phyloP scores from a whole-genome alignment of 2,113 vertebrate genomes.

The Alligator sinensis region DNA sequence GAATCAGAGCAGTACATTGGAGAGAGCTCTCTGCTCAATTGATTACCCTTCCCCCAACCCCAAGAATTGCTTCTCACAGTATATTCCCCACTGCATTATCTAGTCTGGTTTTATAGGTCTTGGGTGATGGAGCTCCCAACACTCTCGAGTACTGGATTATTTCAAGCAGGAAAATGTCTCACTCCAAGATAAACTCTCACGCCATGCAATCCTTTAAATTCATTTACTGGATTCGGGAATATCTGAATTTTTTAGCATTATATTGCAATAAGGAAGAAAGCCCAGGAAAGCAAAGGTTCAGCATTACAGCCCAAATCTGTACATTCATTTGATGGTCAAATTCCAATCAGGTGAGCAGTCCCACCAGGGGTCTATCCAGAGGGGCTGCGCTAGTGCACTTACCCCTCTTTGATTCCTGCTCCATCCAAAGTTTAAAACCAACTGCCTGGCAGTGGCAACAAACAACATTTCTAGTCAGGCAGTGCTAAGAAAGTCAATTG shows the following conservation, averaged over 20 bases:
- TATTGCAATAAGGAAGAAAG: background rate
- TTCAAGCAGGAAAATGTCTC: background rate
- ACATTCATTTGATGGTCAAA: background rate
- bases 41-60: background rate
- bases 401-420: too few species aligned
- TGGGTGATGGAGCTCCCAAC: too few species aligned
- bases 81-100: accelerated
- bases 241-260: accelerated
- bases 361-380: too few species aligned
- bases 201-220: background rate
- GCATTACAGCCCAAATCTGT: accelerated
- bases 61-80: accelerated
- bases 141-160: background rate
- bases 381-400: too few species aligned
- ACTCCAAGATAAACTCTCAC: background rate
- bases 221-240: background rate
- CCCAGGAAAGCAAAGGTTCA: background rate
- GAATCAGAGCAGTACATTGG: background rate
- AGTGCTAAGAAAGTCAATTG: too few species aligned
- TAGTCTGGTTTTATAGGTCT: accelerated
- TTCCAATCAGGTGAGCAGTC: accelerated
- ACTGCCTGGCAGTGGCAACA: too few species aligned
- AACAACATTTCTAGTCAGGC: too few species aligned
- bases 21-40: background rate
- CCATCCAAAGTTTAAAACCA: too few species aligned